A percentile compares a stretch with the other conserved stretches of the same genome.
phyloP scores from a whole-genome alignment of 2,797 vertebrate genomes.

The Trachurus trachurus region DNA sequence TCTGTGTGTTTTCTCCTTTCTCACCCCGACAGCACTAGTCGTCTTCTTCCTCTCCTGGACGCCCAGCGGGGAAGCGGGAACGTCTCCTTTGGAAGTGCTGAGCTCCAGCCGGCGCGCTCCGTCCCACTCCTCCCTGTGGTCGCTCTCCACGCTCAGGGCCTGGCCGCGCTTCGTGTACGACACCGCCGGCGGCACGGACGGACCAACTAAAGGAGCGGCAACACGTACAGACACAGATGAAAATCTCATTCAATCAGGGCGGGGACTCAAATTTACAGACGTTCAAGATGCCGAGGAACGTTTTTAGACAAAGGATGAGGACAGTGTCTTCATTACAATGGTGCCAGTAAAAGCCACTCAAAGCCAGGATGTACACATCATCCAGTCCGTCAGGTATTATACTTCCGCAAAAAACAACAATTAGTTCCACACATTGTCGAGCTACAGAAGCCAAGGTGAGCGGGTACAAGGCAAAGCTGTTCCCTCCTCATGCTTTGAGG shows the following conservation, averaged over 20 bases:
- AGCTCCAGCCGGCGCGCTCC: conserved; percentile 91
- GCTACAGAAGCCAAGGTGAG: conserved; percentile 63
- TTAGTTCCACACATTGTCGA: conserved; percentile 33
- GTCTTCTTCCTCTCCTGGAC: conserved; percentile 94
- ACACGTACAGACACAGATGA: conserved; percentile 1
- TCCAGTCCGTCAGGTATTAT: conserved; percentile 17
- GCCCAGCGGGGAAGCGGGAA: conserved; percentile 92
- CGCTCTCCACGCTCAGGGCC: conserved; percentile 92
- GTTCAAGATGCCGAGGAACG: neutral
- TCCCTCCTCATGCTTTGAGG: conserved; percentile 81
- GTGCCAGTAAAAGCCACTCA: conserved; percentile 71
- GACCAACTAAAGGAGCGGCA: conserved; percentile 86
- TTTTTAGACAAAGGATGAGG: conserved; percentile 17
- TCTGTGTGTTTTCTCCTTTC: conserved; percentile 48
- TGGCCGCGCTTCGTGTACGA: conserved; percentile 94
- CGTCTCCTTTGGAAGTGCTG: conserved; percentile 92
- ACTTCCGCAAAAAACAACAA: conserved; percentile 24
- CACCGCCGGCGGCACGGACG: conserved; percentile 91
- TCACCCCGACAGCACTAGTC: conserved; percentile 90
- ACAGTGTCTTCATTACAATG: conserved; percentile 22
- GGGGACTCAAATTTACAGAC: neutral
- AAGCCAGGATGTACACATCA: conserved; percentile 61
- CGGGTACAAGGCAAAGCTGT: conserved; percentile 67
- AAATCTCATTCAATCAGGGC: neutral
- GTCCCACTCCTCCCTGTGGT: conserved; percentile 96